Base-by-base conservation (phyloP, 2,888 invertebrate species). In the Adelognathus sp. region DNA sequence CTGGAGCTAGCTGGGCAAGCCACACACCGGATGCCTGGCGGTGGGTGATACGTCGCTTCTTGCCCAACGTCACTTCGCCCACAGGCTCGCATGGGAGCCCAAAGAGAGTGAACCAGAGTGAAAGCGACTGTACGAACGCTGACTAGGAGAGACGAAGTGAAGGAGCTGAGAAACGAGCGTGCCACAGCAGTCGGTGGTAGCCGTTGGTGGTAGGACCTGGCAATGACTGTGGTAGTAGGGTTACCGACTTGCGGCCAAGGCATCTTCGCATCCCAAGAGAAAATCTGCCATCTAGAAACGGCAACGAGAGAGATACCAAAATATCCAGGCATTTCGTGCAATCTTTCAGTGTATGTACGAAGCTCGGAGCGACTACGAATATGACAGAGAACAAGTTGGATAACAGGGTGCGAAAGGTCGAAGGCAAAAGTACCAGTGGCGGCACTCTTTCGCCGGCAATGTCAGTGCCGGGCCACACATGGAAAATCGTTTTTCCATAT, bases 31-130 rank as follows among this genome's bases (percentile, higher is more conserved):
- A 87, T 86, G 86, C 83, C 87, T 87, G 86, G 82, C 82, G 82
- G 80, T 81, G 83, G 85, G 81, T 86, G 87, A 88, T 88, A 88
- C 88, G 87, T 89, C 85, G 86, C 80, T 87, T 85, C 86, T 85
- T 84, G 84, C 84, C 83, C 85, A 86, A 88, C 86, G 86, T 87
- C 82, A 84, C 67, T 70, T 78, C 79, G 36, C 31, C 61, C 71
- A 64, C 44, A 50, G 54, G 50, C 33, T 39, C 63, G 76, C 52
- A 72, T 71, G 44, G 79, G 67, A 52, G 63, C 56, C 31, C 39
- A 36, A 54, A 54, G 36, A 14, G 69, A 69, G 39, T 36, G 11
- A 58, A 18, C 2, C 36, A 50, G 56, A 31, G 9, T 21, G 58
- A 18, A 18, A 75, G 58, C 39, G 70, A 72, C 63, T 46, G 75